Evolutionary conservation across 2,797 vertebrate species (phyloP), one percentile per base, ranked within the genome.

Genomic region (Triplophysa yarkandensis): DNA sequence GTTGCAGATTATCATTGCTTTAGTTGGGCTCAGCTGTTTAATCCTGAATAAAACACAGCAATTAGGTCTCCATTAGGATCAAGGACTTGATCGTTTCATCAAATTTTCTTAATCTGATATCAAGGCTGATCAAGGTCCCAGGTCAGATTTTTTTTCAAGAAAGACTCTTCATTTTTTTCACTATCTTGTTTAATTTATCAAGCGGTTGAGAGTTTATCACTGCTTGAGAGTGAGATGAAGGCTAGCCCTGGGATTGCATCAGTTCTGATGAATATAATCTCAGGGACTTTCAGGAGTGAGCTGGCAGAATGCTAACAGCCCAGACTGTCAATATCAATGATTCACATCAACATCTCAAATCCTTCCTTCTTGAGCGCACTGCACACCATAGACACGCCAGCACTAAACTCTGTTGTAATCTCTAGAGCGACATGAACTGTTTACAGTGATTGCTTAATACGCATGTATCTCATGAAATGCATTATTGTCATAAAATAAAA

Each of bases 181-280:
- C 28, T 7, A n/a, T 58, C 3, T 14, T 34, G 8, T 19, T 58
- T 34, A n/a, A 32, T 34, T 34, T n/a, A 58, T 58, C 14, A 16
- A 27, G 52, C 6, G 14, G 6, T 28, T 55, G 17, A 55, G 28
- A n/a, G n/a, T n/a, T 55, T 2, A 58, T 58, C 28, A 1, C 19
- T 52, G 23, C 14, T 1, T 64, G 27, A 23, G 57, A 23, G 50
- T 32, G 28, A 17, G 19, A 43, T 10, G 14, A 23, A 32, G 60
- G 1, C 39, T 39, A 32, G 27, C 6, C 11, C 55, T 50, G 73
- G 72, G 11, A 61, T 54, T 68, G 28, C 65, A 68, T 71, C 50
- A 80, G 60, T 71, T 78, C 60, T 80, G 73, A 78, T 82, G 58
- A 80, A 63, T 78, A 32, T 76, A 78, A 76, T 82, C 76, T 69